Percentiles rank a stretch among this genome's conserved stretches.
phyloP scores from a whole-genome alignment of 2,797 vertebrate genomes.

The Ptychadena robeensis region DNA sequence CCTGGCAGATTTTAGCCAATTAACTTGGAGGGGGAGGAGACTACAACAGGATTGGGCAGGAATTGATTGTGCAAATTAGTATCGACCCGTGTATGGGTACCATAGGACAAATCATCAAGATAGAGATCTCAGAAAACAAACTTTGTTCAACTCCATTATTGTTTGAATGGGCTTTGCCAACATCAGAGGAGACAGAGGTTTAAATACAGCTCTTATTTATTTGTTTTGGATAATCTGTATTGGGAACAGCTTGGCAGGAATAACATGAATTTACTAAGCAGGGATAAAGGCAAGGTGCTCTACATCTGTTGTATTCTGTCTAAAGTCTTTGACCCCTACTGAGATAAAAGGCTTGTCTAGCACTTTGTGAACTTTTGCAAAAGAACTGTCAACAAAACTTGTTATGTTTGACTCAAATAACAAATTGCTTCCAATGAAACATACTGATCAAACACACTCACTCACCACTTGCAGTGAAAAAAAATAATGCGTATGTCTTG shows the following conservation, averaged over 20 bases:
- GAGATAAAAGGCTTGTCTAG: constrained; percentile 10
- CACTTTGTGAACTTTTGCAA: constrained; percentile 5
- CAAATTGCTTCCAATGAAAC: background rate
- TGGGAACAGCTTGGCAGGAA: background rate
- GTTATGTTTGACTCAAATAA: constrained; percentile 8
- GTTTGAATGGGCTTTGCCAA: background rate
- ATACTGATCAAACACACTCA: background rate
- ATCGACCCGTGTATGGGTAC: too few species aligned
- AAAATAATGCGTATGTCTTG: background rate
- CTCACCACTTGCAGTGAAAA: constrained; percentile 10
- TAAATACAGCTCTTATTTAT: background rate
- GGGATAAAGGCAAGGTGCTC: background rate
- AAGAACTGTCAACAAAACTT: background rate
- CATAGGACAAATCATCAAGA: too few species aligned
- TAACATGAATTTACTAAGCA: constrained; percentile 2
- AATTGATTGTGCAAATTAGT: too few species aligned
- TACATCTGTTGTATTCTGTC: background rate
- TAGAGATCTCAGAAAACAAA: background rate
- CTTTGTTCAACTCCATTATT: background rate
- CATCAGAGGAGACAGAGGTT: background rate
- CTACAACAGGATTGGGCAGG: too few species aligned
- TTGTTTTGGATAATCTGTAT: constrained; percentile 1
- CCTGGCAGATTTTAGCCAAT: too few species aligned
- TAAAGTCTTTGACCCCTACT: background rate
- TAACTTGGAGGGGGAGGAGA: too few species aligned